Percentiles rank a stretch among this genome's conserved stretches.
These are phyloP conservation scores for Aurelia sp. DNA, from an alignment of 30 jellyfish, hydroid and myxozoan species.

Conservation along the genomic window DNA sequence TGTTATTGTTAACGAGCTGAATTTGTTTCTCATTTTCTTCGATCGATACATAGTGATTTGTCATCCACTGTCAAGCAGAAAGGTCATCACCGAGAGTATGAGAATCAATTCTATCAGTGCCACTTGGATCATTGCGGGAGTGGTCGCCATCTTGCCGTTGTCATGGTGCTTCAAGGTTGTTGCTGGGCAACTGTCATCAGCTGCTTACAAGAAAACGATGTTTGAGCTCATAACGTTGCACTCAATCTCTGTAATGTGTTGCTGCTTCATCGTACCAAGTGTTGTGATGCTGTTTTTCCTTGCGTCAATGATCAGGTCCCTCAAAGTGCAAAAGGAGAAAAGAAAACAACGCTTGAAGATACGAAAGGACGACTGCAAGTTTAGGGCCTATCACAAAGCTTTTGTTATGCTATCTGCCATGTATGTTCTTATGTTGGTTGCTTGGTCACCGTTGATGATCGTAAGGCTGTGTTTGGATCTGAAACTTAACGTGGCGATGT, in stretches of 20 bases:
- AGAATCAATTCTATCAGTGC: slow-evolving; percentile 8
- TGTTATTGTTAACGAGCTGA: slow-evolving; percentile 62
- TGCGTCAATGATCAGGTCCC: slow-evolving; percentile 48
- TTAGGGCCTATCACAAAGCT: slow-evolving; percentile 62
- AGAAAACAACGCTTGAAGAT: slow-evolving; percentile 29
- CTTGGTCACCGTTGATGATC: slow-evolving; percentile 76
- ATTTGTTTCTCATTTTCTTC: slow-evolving; percentile 57
- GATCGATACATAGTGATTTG: slow-evolving; percentile 69
- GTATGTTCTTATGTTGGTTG: slow-evolving; percentile 65
- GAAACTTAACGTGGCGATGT: slow-evolving; percentile 22
- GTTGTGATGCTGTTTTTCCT: slow-evolving; percentile 52
- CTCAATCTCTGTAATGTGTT: slow-evolving; percentile 49
- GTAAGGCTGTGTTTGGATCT: slow-evolving; percentile 67
- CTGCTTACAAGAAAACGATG: slow-evolving; percentile 27
- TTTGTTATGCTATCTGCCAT: slow-evolving; percentile 70
- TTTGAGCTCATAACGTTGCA: slow-evolving; percentile 42
- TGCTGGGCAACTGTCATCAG: slow-evolving; percentile 28
- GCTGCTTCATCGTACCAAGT: slow-evolving; percentile 74
- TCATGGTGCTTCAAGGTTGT: slow-evolving; percentile 74
- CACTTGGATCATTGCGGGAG: slow-evolving; percentile 34
- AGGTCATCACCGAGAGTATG: slow-evolving; percentile 31
- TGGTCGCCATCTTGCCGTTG: slow-evolving; percentile 61
- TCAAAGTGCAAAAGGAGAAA: slow-evolving; percentile 45
- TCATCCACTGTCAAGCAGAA: slow-evolving; percentile 66
- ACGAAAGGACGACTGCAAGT: slow-evolving; percentile 44